Evolutionary conservation across 2,888 invertebrate genomes (phyloP).

Genomic region (Norana najaformis): DNA sequence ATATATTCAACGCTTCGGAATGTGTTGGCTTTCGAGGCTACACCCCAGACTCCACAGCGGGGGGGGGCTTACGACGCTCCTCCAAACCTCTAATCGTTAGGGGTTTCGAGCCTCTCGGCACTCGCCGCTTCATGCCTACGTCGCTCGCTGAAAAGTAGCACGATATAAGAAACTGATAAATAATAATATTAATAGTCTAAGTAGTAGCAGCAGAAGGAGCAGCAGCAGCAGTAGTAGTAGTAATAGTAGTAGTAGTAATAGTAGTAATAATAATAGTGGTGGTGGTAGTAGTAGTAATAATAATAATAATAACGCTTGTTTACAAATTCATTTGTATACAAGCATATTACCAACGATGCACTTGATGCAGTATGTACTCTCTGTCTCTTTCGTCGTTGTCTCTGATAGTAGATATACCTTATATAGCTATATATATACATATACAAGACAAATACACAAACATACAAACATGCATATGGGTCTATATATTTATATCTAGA

Average conservation of each 20-base stretch:
- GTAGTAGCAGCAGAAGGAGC: background rate
- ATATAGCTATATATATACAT: background rate
- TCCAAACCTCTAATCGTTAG: no score
- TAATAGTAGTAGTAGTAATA: background rate
- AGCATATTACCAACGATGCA: background rate
- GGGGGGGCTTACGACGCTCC: no score
- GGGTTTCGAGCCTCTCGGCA: no score
- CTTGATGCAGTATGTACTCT: background rate
- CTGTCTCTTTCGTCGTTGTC: no score
- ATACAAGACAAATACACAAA: background rate
- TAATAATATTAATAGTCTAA: background rate
- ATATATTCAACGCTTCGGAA: no score
- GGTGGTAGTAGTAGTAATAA: background rate
- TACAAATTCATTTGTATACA: background rate
- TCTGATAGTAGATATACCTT: background rate
- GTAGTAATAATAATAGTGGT: background rate
- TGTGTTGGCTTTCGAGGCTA: no score
- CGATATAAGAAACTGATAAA: background rate
- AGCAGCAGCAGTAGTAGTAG: background rate
- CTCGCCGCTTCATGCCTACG: no score
- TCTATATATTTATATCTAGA: background rate
- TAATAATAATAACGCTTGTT: background rate
- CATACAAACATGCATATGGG: no score
- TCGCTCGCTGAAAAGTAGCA: background rate
- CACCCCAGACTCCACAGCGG: no score